Evolutionary conservation across 2,113 vertebrate species (phyloP).

Genomic region (Channa maculata): DNA sequence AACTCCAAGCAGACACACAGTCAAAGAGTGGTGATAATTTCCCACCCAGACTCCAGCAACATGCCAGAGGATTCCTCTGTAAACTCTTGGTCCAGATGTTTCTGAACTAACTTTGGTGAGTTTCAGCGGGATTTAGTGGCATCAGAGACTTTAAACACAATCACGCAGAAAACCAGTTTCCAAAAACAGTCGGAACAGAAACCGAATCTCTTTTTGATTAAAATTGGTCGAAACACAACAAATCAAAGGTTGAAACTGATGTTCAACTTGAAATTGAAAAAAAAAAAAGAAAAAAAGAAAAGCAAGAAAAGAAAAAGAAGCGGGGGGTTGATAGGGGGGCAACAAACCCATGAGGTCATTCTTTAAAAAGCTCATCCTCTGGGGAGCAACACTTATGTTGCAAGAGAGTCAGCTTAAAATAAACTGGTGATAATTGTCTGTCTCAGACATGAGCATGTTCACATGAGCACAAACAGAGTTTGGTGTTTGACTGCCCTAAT

Average conservation of each 20-base stretch:
- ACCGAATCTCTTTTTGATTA: no score
- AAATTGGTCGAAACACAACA: no score
- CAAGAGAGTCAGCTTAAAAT: no score
- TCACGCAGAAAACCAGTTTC: neutral
- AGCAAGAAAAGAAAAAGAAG: no score
- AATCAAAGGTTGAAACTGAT: no score
- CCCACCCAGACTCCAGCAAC: conserved; percentile 3
- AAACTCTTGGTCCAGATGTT: conserved; percentile 7
- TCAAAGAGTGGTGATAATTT: conserved; percentile 12
- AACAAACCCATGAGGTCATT: neutral
- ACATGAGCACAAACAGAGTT: neutral
- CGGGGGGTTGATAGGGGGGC: no score
- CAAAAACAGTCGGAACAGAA: no score
- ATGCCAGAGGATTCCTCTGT: neutral
- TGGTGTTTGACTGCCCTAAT: conserved; percentile 1
- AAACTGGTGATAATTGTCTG: no score
- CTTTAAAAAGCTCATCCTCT: neutral
- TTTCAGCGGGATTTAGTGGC: neutral
- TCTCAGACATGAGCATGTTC: neutral
- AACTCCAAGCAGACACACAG: neutral
- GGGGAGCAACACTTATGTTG: neutral
- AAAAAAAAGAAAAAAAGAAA: no score
- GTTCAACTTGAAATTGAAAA: no score
- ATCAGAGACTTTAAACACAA: neutral
- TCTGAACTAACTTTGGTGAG: neutral